Evolutionary conservation across 2,888 invertebrate genomes (phyloP).

Genomic region (Flexamia atlantica): DNA sequence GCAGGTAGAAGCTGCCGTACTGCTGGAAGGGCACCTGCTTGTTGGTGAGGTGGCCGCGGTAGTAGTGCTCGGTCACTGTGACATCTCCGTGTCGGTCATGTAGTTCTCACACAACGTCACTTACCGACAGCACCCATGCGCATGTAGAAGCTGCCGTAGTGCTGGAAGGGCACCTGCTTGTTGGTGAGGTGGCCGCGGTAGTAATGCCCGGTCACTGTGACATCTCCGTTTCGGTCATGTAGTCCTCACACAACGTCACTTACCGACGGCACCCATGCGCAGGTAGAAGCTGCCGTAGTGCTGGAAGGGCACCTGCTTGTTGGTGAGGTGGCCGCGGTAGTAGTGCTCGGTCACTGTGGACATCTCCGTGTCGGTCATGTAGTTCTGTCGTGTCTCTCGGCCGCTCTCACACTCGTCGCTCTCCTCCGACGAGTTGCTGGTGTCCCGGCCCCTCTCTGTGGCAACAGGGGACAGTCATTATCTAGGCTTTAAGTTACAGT

Average conservation of each 20-base stretch:
- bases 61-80: conserved; percentile 69
- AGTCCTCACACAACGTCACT: conserved; percentile 76
- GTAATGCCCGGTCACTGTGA: conserved; percentile 70
- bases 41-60: conserved; percentile 74
- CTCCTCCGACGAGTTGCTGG: conserved; percentile 66
- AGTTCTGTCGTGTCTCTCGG: conserved; percentile 71
- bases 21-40: conserved; percentile 82
- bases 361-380: conserved; percentile 73
- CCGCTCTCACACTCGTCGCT: conserved; percentile 68
- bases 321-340: conserved; percentile 74
- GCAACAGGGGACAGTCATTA: no score
- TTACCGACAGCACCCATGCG: conserved; percentile 97
- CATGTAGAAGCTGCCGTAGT: conserved; percentile 95
- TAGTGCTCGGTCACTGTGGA: conserved; percentile 71
- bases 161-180: conserved; percentile 81
- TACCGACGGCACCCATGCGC: conserved; percentile 94
- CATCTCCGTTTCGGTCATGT: conserved; percentile 73
- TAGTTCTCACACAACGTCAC: no score
- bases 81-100: conserved; percentile 73
- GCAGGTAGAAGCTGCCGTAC: conserved; percentile 94
- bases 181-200: conserved; percentile 74
- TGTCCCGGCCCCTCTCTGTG: conserved; percentile 60
- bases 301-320: conserved; percentile 79
- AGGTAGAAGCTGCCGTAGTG: conserved; percentile 96
- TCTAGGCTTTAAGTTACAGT: no score